phyloP scores from a whole-genome alignment of 2,797 vertebrate genomes.

The Danio albolineatus region DNA sequence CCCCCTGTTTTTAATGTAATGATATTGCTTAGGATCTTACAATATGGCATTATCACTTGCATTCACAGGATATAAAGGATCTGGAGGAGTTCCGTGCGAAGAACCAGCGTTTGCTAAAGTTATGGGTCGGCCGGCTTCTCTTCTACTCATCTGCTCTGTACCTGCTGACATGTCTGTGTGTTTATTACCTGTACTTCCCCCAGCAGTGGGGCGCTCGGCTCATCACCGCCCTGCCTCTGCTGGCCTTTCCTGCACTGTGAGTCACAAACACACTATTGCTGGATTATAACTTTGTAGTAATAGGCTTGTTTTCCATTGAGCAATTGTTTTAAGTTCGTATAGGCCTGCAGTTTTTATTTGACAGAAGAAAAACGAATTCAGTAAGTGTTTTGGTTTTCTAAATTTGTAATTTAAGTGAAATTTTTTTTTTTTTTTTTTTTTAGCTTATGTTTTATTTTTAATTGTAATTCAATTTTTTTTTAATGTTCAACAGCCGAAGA shows the following conservation, averaged over 20 bases:
- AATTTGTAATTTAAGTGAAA: too few relatives aligned
- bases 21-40: background rate
- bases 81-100: constrained; percentile 94
- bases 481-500: too few relatives aligned
- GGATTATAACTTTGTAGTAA: background rate
- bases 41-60: constrained; percentile 30
- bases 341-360: too few relatives aligned
- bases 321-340: too few relatives aligned
- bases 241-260: constrained; percentile 94
- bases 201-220: constrained; percentile 87
- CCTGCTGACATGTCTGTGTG: constrained; percentile 84
- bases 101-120: constrained; percentile 93
- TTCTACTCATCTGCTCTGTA: constrained; percentile 92
- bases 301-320: too few relatives aligned
- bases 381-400: too few relatives aligned
- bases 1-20: background rate
- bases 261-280: constrained; percentile 63
- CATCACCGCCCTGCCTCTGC: constrained; percentile 89
- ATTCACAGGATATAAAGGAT: constrained; percentile 89
- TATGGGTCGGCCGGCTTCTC: constrained; percentile 93
- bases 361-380: too few relatives aligned
- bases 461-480: too few relatives aligned
- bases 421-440: too few relatives aligned
- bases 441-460: too few relatives aligned
- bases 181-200: constrained; percentile 93